These are phyloP conservation scores for Monomorium pharaonis DNA, from an alignment of 1,140 invertebrate genomes.

Conservation along the genomic window DNA sequence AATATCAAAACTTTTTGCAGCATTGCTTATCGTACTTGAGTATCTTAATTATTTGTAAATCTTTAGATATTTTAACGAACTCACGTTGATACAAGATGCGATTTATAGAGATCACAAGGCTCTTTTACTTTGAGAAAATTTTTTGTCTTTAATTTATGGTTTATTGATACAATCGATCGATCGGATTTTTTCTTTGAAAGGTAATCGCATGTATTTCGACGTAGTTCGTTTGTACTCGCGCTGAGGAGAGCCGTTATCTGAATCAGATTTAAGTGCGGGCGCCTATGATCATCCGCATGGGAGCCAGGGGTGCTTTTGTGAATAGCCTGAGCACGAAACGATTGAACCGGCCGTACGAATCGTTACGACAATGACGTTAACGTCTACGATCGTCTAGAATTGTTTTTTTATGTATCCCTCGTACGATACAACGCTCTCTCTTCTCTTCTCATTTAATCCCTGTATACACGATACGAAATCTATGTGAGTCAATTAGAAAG, in stretches of 20 bases:
- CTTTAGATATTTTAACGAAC: too few relatives aligned
- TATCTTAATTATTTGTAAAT: too few relatives aligned
- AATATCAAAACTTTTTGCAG: too few relatives aligned
- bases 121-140: not conserved
- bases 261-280: slow-evolving; percentile 72
- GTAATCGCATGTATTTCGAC: slow-evolving; percentile 51
- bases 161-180: slow-evolving; percentile 36
- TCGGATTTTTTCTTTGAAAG: slow-evolving; percentile 66
- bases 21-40: too few relatives aligned
- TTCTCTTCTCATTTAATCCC: not conserved
- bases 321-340: slow-evolving; percentile 42
- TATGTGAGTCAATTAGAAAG: not conserved
- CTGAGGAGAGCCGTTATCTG: slow-evolving; percentile 72
- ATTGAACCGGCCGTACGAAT: slow-evolving; percentile 26
- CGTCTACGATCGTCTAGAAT: slow-evolving; percentile 1
- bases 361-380: slow-evolving; percentile 40
- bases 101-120: not conserved
- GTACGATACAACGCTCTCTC: not conserved
- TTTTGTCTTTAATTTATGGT: not conserved
- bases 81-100: not conserved
- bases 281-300: slow-evolving; percentile 52
- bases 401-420: slow-evolving; percentile 6
- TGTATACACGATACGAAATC: not conserved
- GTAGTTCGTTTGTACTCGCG: slow-evolving; percentile 51
- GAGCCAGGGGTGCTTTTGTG: slow-evolving; percentile 44